These are phyloP conservation scores for Thalpophila matura DNA, from an alignment of 2,888 invertebrate genomes.

Conservation along the genomic window DNA sequence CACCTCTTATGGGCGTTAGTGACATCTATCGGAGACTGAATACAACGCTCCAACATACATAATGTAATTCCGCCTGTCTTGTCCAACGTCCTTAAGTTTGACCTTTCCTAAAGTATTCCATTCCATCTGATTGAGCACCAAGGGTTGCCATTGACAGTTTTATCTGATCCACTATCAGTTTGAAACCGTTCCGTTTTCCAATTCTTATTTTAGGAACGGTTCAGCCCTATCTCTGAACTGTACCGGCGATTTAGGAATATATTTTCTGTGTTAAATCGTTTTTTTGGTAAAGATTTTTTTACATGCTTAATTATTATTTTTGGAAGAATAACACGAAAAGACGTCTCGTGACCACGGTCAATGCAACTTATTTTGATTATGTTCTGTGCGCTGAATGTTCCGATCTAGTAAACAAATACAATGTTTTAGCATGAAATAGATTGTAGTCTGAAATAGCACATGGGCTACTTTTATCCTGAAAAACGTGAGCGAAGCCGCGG, in stretches of 20 bases:
- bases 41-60: neutral
- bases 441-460: no score
- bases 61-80: conserved; percentile 30
- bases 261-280: conserved; percentile 37
- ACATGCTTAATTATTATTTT: no score
- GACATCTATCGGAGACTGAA: no score
- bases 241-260: conserved; percentile 41
- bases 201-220: conserved; percentile 63
- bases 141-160: conserved; percentile 71
- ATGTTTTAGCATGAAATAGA: no score
- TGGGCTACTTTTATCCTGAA: no score
- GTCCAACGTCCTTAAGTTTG: conserved; percentile 42
- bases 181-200: conserved; percentile 61
- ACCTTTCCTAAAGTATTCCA: conserved; percentile 60
- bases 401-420: no score
- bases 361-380: no score
- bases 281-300: neutral
- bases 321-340: no score
- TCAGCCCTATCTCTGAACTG: conserved; percentile 52
- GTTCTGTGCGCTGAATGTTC: no score
- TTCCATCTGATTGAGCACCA: conserved; percentile 67
- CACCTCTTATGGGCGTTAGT: no score
- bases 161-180: conserved; percentile 73
- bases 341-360: no score
- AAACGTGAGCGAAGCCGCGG: no score